These are phyloP conservation scores for Nothoprocta pentlandii DNA, from an alignment of 2,113 vertebrate species.

Conservation along the genomic window DNA sequence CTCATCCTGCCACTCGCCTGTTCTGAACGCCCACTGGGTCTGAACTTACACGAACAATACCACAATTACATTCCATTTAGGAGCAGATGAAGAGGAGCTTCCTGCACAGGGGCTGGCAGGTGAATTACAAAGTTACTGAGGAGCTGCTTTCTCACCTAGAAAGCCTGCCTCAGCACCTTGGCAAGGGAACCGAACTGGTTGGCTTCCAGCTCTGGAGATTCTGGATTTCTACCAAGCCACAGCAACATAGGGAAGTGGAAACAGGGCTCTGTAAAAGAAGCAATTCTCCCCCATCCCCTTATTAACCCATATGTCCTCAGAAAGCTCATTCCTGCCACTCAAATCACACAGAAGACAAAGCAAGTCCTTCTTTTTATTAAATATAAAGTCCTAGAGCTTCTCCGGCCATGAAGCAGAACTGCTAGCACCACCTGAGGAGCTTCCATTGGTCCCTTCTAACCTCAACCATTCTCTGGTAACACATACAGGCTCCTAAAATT, in stretches of 20 bases:
- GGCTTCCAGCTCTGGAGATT: background rate
- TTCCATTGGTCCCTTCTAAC: background rate
- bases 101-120: background rate
- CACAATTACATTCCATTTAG: background rate
- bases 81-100: background rate
- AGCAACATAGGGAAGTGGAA: background rate
- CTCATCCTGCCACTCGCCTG: slow-evolving; percentile 1
- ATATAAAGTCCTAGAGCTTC: background rate
- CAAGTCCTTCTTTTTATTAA: background rate
- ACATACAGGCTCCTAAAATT: background rate
- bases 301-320: background rate
- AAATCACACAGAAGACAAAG: background rate
- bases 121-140: background rate
- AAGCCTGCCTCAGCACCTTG: background rate
- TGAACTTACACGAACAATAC: slow-evolving; percentile 32
- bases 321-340: background rate
- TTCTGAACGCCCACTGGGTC: background rate
- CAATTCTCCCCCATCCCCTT: background rate
- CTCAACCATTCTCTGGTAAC: background rate
- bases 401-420: background rate
- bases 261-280: background rate
- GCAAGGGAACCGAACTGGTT: background rate
- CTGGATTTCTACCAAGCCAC: background rate
- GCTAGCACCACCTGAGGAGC: background rate
- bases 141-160: slow-evolving; percentile 1